Evolutionary conservation across 2,888 invertebrate species (phyloP), one percentile per base, ranked within the genome.

Genomic region (Keiferia lycopersicella): DNA sequence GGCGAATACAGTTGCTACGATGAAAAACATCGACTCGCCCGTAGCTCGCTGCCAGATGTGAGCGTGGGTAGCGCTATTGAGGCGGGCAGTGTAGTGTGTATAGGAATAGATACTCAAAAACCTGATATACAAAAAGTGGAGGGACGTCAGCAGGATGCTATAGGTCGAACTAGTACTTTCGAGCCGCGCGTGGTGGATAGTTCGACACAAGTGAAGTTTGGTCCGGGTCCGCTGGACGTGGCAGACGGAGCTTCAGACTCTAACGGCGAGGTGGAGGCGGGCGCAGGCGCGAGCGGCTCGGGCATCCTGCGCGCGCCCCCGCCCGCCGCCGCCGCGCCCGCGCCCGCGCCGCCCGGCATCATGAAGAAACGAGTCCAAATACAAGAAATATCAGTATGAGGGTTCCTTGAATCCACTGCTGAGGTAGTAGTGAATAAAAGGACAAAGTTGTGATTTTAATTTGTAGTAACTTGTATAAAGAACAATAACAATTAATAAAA

Each of bases 301-400:
- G 84, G 92, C 41, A 92, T 90, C 18, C 92, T 92, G 18, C 87
- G 93, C 61, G 86, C 82, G 39, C 88, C 88, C 0, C 84, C 88
- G 63, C 81, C 85, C 4, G 72, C 84, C 53, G 75, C 88, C 39
- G 86, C 85, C 4, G 72, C 84, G 53, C 74, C 88, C 39, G 86
- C 90, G 14, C 94, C 95, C 6, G 94, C 93, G 53, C 95, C 96
- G 0, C 95, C 96, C 10, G 95, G 95, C 65, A 95, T 95, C 69
- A 94, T 95, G 92, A 97, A 97, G 88, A 97, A 97, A 88, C 94
- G 97, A 85, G 97, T 97, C 77, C 97, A 97, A 91, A 97, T 97
- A 84, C 97, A 97, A 87, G 97, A 97, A 87, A 97, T 97, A 91
- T 97, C 97, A 67, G 97, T 97, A 91, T 97, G 94, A 95, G 91